Percentiles rank a stretch among this genome's conserved stretches.
Evolutionary conservation across 2,797 vertebrate species (phyloP).

Genomic region (Erpetoichthys calabaricus): DNA sequence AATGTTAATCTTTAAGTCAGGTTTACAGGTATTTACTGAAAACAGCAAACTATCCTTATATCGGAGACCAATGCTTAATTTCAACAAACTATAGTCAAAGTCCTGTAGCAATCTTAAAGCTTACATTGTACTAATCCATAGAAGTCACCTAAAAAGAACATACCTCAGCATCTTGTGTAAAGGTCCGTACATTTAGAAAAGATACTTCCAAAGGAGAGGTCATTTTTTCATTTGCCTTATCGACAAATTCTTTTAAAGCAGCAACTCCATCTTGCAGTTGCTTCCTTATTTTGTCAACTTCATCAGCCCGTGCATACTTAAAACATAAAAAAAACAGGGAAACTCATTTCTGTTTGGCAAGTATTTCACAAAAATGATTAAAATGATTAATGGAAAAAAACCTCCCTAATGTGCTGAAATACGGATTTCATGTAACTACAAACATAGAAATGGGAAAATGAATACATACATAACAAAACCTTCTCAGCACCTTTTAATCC

Average conservation of each 20-base stretch:
- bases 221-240: constrained; percentile 70
- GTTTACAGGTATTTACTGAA: too few relatives aligned
- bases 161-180: constrained; percentile 86
- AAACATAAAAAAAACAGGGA: too few relatives aligned
- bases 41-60: too few relatives aligned
- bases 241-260: constrained; percentile 68
- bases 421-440: not conserved
- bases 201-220: constrained; percentile 69
- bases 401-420: not conserved
- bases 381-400: constrained; percentile 7
- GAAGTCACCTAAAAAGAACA: constrained; percentile 7
- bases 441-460: not conserved
- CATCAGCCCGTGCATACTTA: constrained; percentile 86
- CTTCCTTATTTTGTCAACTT: constrained; percentile 76
- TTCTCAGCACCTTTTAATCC: too few relatives aligned
- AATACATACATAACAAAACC: not conserved
- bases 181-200: constrained; percentile 76
- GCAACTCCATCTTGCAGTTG: constrained; percentile 73
- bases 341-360: too few relatives aligned
- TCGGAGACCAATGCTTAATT: too few relatives aligned
- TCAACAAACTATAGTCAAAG: too few relatives aligned
- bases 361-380: constrained; percentile 1
- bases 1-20: too few relatives aligned
- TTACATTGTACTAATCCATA: too few relatives aligned
- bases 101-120: too few relatives aligned